Percentiles rank a stretch among this genome's conserved stretches.
phyloP scores from a whole-genome alignment of 2,888 invertebrate species.

The Heliconius ethilla region DNA sequence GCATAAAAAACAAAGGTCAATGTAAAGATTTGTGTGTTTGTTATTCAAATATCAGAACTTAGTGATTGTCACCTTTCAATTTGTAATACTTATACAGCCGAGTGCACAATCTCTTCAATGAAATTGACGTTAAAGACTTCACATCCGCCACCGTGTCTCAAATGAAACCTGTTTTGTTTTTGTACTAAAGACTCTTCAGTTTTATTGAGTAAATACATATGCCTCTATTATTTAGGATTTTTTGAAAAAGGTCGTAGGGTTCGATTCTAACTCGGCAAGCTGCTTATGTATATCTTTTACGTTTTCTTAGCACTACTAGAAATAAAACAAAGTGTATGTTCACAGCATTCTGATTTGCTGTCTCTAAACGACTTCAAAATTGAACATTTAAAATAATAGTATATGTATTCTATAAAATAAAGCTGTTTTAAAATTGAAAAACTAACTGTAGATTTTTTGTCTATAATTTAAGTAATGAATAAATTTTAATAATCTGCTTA shows the following conservation, averaged over 20 bases:
- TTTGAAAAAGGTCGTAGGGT: background rate
- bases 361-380: background rate
- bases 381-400: background rate
- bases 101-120: conserved; percentile 22
- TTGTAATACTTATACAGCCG: conserved; percentile 23
- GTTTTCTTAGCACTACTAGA: background rate
- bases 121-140: conserved; percentile 16
- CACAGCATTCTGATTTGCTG: background rate
- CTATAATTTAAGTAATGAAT: background rate
- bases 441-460: background rate
- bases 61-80: conserved; percentile 27
- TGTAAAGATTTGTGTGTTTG: background rate
- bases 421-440: background rate
- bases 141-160: conserved; percentile 10
- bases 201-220: background rate
- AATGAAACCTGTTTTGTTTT: conserved; percentile 13
- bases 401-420: background rate
- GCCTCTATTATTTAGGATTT: too few species aligned
- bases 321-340: background rate
- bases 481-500: background rate
- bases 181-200: background rate
- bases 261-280: background rate
- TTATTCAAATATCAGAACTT: conserved; percentile 14
- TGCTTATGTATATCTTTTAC: background rate
- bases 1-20: background rate